Conservation (phyloP, 2,797 vertebrate genomes). For the Brotula barbata region DNA sequence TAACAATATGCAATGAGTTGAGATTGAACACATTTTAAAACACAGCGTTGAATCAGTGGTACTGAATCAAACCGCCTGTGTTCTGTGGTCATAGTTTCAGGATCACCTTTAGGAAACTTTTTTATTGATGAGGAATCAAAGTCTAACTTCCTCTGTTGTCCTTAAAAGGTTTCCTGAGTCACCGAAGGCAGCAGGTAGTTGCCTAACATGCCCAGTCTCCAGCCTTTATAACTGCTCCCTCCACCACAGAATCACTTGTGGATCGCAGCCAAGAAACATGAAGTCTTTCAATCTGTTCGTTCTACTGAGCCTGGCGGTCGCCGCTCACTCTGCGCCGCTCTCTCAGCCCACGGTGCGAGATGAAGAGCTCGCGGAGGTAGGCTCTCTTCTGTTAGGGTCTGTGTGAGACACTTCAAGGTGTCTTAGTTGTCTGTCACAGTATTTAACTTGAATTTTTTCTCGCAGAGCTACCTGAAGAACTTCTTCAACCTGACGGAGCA, state of each 20-base stretch:
- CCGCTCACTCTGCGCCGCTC: slow-evolving; percentile 58
- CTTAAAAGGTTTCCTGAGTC: slow-evolving; percentile 47
- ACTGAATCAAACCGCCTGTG: too few species aligned
- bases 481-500: slow-evolving; percentile 80
- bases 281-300: slow-evolving; percentile 59
- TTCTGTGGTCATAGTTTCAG: not conserved
- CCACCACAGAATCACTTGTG: slow-evolving; percentile 31
- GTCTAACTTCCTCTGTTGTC: slow-evolving; percentile 35
- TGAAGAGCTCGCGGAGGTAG: slow-evolving; percentile 69
- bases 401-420: too few species aligned
- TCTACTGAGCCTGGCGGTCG: slow-evolving; percentile 61
- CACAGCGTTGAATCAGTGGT: too few species aligned
- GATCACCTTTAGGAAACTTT: slow-evolving; percentile 16
- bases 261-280: slow-evolving; percentile 58
- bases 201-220: slow-evolving; percentile 41
- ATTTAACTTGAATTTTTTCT: not conserved
- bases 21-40: too few species aligned
- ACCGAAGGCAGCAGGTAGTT: slow-evolving; percentile 41
- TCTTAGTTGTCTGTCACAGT: not conserved
- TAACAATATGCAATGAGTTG: too few species aligned
- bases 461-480: slow-evolving; percentile 84
- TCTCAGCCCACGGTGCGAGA: slow-evolving; percentile 29
- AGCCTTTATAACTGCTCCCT: slow-evolving; percentile 56
- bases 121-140: slow-evolving; percentile 21
- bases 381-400: not conserved